Conservation (phyloP, 2,797 vertebrate species). For the Rhynchonycteris naso region DNA sequence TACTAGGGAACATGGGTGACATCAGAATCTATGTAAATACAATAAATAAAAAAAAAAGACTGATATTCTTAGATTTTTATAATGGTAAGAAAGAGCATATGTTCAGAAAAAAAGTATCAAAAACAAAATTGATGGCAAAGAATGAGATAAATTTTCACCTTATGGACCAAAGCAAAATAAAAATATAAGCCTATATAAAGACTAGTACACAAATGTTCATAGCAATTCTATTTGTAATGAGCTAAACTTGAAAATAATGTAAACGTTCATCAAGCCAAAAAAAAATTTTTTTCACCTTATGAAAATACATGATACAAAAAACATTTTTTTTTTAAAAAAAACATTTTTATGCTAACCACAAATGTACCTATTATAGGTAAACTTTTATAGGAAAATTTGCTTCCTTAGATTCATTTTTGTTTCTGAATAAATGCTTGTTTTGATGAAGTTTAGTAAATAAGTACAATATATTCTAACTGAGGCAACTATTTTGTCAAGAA, state of each 20-base stretch:
- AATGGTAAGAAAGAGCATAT: not conserved
- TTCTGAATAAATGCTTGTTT: conserved; percentile 12
- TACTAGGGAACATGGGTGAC: too few relatives aligned
- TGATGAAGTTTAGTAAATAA: conserved; percentile 2
- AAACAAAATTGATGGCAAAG: conserved; percentile 7
- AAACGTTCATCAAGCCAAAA: not conserved
- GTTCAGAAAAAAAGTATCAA: not conserved
- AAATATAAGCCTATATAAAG: not conserved
- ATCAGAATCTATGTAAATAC: too few relatives aligned
- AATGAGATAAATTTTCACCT: conserved; percentile 9
- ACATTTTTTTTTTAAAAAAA: too few relatives aligned
- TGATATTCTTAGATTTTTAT: conserved; percentile 19
- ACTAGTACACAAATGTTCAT: not conserved
- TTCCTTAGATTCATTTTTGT: not conserved
- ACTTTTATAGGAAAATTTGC: not conserved
- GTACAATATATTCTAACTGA: conserved; percentile 27
- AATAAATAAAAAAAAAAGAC: not conserved
- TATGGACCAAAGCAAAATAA: not conserved
- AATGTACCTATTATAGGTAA: conserved; percentile 10
- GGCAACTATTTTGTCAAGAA: conserved; percentile 44
- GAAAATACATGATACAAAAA: conserved; percentile 3
- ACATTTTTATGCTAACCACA: not conserved
- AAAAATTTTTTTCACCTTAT: too few relatives aligned
- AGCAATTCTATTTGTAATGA: not conserved
- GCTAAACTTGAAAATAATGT: not conserved